Evolutionary conservation across 2,888 invertebrate genomes (phyloP).

Genomic region (Tetheella fluctuosa): DNA sequence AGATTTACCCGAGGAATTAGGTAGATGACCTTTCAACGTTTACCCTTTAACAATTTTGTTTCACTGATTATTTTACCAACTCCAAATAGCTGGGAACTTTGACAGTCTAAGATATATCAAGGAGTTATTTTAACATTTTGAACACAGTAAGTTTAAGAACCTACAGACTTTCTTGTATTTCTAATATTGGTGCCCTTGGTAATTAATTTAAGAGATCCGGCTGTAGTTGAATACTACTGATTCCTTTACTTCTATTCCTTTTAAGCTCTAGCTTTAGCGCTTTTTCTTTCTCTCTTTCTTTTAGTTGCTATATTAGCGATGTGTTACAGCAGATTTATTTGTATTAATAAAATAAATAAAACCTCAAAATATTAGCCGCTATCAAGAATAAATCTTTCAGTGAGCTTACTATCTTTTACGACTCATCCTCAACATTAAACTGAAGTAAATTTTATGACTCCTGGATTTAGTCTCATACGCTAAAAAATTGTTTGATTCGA

Average conservation of each 20-base stretch:
- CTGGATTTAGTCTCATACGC: background rate
- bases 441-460: background rate
- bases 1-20: background rate
- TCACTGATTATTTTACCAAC: background rate
- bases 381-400: constrained; percentile 1
- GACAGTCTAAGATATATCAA: background rate
- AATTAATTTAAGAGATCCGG: too few relatives aligned
- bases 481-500: background rate
- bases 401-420: constrained; percentile 4
- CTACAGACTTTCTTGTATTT: too few relatives aligned
- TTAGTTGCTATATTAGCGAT: too few relatives aligned
- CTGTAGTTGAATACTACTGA: too few relatives aligned
- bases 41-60: background rate
- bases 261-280: too few relatives aligned
- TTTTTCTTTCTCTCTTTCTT: too few relatives aligned
- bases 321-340: background rate
- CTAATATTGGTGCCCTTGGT: too few relatives aligned
- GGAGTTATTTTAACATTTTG: background rate
- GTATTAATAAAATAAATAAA: too few relatives aligned
- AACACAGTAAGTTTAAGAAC: too few relatives aligned
- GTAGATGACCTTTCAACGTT: background rate
- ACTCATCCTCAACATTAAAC: background rate
- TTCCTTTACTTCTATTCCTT: too few relatives aligned
- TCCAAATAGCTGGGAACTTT: background rate
- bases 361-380: too few relatives aligned